A percentile compares a stretch with the other conserved stretches of the same genome.
Evolutionary conservation across 2,888 invertebrate genomes (phyloP).

Genomic region (Actias luna): DNA sequence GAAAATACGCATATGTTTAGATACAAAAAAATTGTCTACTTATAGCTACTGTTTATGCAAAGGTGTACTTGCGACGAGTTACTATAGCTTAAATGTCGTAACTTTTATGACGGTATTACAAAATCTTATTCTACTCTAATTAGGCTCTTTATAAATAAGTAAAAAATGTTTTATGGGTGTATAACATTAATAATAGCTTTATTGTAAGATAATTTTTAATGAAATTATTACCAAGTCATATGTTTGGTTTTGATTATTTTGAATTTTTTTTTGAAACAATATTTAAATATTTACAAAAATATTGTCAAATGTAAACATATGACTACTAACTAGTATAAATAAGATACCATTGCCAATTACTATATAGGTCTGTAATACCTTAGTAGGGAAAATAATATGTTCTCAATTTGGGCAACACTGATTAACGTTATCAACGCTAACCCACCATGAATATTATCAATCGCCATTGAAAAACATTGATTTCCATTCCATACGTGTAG

Average conservation of each 20-base stretch:
- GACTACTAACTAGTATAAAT: no score
- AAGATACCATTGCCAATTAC: background rate
- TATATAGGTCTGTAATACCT: background rate
- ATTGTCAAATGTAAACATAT: no score
- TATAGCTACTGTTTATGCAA: background rate
- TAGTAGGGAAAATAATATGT: conserved; percentile 12
- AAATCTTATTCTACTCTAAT: background rate
- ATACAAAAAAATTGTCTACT: no score
- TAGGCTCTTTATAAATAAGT: background rate
- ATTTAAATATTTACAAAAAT: no score
- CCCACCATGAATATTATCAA: conserved; percentile 72
- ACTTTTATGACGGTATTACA: background rate
- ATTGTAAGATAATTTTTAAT: background rate
- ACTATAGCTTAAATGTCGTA: background rate
- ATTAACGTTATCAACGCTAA: conserved; percentile 52
- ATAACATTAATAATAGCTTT: background rate
- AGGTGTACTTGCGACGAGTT: background rate
- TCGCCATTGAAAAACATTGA: conserved; percentile 61
- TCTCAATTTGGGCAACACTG: conserved; percentile 36
- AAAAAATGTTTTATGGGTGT: background rate
- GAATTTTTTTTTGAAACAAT: no score
- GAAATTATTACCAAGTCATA: background rate
- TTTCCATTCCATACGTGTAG: conserved; percentile 46
- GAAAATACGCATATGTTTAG: no score
- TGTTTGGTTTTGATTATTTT: no score